Evolutionary conservation across 30 jellyfish, hydroid and myxozoan genomes (phyloP).

Genomic region (Aurelia aurita): DNA sequence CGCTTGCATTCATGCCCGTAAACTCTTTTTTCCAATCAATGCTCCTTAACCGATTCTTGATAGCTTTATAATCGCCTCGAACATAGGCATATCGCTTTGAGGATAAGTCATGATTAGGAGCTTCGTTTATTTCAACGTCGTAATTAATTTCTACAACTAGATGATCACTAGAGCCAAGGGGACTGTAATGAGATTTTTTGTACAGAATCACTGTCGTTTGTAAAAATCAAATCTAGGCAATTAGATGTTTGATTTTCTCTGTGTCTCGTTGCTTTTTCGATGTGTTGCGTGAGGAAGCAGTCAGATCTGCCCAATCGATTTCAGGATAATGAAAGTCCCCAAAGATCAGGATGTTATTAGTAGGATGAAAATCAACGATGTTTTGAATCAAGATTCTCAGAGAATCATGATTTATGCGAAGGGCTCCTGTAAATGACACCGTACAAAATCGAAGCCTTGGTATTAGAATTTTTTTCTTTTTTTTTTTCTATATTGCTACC

Average conservation of each 20-base stretch:
- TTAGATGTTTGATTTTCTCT: slow-evolving; percentile 9
- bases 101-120: neutral
- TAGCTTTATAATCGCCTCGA: slow-evolving; percentile 6
- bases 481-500: no score
- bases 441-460: neutral
- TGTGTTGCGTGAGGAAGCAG: slow-evolving; percentile 33
- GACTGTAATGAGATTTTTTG: neutral
- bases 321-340: slow-evolving; percentile 19
- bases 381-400: neutral
- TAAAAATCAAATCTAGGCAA: slow-evolving; percentile 23
- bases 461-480: neutral
- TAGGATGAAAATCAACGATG: neutral
- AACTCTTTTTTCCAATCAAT: neutral
- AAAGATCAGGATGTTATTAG: slow-evolving; percentile 1
- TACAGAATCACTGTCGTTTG: slow-evolving; percentile 1
- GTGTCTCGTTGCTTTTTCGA: slow-evolving; percentile 22
- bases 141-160: neutral
- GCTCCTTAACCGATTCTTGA: neutral
- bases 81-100: slow-evolving; percentile 7
- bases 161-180: slow-evolving; percentile 37
- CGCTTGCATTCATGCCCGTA: neutral
- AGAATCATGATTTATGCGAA: slow-evolving; percentile 9
- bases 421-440: slow-evolving; percentile 34
- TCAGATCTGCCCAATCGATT: slow-evolving; percentile 10
- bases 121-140: neutral